These are phyloP conservation scores for Cerastis leucographa DNA, from an alignment of 2,888 invertebrate genomes.

Conservation along the genomic window DNA sequence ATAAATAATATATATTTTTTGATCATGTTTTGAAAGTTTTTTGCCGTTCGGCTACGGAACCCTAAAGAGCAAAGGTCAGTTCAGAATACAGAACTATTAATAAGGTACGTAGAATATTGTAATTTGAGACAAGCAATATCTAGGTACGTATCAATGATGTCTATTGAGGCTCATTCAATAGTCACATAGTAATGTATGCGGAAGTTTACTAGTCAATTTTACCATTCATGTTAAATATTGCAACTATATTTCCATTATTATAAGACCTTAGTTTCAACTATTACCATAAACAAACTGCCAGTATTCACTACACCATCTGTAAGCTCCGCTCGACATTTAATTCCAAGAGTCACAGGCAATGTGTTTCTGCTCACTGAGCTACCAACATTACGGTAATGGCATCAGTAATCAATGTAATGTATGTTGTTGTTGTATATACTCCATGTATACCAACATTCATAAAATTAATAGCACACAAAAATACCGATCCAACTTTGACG, in stretches of 20 bases:
- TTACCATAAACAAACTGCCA: constrained; percentile 18
- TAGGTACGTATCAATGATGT: not conserved
- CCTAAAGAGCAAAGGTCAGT: rapidly evolving
- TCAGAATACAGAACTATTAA: not conserved
- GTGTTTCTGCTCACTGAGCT: constrained; percentile 56
- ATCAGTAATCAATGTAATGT: constrained; percentile 60
- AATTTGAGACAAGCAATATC: not conserved
- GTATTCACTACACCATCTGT: constrained; percentile 21
- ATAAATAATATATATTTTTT: too few species aligned
- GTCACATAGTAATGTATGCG: not conserved
- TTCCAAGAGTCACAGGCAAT: constrained; percentile 49
- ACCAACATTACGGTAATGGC: constrained; percentile 53
- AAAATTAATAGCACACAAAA: constrained; percentile 45
- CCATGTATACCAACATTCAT: constrained; percentile 28
- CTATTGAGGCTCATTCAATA: not conserved
- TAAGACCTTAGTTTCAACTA: not conserved
- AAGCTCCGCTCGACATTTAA: constrained; percentile 46
- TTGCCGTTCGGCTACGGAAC: too few species aligned
- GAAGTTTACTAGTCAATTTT: not conserved
- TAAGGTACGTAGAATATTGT: not conserved
- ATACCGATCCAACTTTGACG: constrained; percentile 33
- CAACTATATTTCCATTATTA: not conserved
- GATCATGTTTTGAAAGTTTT: too few species aligned
- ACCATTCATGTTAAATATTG: not conserved
- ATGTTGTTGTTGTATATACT: constrained; percentile 5